Evolutionary conservation across 2,888 invertebrate genomes (phyloP), one percentile per base, ranked within the genome.

Genomic region (Orgyia antiqua): DNA sequence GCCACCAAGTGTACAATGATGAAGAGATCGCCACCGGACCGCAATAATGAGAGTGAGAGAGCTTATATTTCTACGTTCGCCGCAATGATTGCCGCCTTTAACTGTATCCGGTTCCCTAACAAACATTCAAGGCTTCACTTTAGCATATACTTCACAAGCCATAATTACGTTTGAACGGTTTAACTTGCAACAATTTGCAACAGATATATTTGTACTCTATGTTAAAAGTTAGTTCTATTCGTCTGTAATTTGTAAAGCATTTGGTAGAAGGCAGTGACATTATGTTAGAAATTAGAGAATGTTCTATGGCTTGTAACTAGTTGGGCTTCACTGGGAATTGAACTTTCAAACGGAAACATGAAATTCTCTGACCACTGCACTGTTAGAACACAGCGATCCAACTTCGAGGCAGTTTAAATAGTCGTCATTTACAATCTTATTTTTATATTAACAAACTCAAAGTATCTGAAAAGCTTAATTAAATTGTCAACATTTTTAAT

Each of bases 61-160:
- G 15, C 15, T 15, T 70, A 59, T 62, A 54, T 60, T 65, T 66
- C 56, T 71, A 74, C 73, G 75, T 67, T 49, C 50, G 45, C 56
- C 45, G 58, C 58, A 62, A 63, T 66, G 68, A 75, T 76, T 69
- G 71, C 62, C 58, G 71, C 52, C 78, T 79, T 72, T 84, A 84
- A 84, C 84, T 83, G 77, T 72, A 68, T 84, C 83, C 82, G 82
- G 68, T 57, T 15, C 52, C 49, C 56, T 58, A 55, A 61, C 59
- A 58, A 59, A 63, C 64, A 64, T 55, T 49, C 45, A 49, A 50
- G 33, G 36, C 36, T 39, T 41, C 40, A 50, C 49, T 46, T 49
- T 49, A 45, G 45, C 29, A 28, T 46, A 46, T 44, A 51, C 56
- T 51, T 43, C 45, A 29, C 36, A 42, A 36, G 29, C 49, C 45